These are phyloP conservation scores for Phalanger gymnotis DNA, from an alignment of 2,797 vertebrate genomes.

Conservation along the genomic window DNA sequence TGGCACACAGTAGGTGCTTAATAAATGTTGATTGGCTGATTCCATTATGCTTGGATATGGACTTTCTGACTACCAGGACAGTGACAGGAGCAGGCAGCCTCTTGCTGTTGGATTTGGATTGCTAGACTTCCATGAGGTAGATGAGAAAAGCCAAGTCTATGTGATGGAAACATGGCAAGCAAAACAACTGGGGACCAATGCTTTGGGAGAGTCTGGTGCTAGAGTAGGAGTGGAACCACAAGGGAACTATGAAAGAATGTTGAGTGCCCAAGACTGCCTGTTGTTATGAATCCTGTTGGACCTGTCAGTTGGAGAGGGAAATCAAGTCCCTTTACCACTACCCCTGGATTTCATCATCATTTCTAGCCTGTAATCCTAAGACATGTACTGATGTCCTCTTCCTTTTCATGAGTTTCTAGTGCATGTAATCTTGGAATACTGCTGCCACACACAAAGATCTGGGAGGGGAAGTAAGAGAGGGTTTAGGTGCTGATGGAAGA, in stretches of 20 bases:
- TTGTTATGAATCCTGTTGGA: not conserved
- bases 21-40: conserved; percentile 3
- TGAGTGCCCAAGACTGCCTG: not conserved
- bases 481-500: not conserved
- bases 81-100: not conserved
- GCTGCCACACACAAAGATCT: not conserved
- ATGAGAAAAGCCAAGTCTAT: not conserved
- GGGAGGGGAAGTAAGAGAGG: not conserved
- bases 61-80: not conserved
- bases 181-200: not conserved
- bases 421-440: not conserved
- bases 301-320: not conserved
- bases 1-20: not conserved
- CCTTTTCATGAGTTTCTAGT: not conserved
- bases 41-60: not conserved
- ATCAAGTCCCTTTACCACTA: not conserved
- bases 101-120: not conserved
- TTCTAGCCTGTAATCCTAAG: not conserved
- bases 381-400: not conserved
- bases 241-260: not conserved
- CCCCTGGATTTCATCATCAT: not conserved
- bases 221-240: not conserved
- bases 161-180: not conserved
- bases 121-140: not conserved
- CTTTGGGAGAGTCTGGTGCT: not conserved